Percentiles rank a stretch among this genome's conserved stretches.
These are phyloP conservation scores for Polypedilum pembai DNA, from an alignment of 1,140 invertebrate species.

Conservation along the genomic window DNA sequence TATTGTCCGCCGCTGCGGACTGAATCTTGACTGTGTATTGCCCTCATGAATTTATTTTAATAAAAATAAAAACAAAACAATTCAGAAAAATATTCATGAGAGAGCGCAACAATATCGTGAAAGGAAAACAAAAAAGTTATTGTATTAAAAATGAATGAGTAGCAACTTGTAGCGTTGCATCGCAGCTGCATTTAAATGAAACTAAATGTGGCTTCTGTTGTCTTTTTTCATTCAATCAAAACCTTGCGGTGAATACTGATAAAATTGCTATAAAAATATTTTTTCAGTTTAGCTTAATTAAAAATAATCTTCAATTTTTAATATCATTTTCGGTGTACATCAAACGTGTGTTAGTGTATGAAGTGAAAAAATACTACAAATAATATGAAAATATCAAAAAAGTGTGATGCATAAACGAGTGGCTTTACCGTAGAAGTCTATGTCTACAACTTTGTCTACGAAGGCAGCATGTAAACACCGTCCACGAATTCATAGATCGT, in stretches of 20 bases:
- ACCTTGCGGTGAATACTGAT: background rate
- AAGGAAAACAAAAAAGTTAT: background rate
- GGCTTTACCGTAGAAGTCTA: too few relatives aligned
- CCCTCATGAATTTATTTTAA: too few relatives aligned
- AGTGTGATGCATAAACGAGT: background rate
- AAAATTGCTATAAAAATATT: background rate
- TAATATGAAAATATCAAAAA: background rate
- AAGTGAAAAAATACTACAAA: background rate
- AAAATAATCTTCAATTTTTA: too few relatives aligned
- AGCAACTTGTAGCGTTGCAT: background rate
- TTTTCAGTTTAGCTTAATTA: too few relatives aligned
- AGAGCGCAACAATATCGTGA: background rate
- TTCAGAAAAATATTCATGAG: slow-evolving; percentile 2
- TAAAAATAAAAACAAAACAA: background rate
- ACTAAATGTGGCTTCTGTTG: background rate
- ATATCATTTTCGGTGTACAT: too few relatives aligned
- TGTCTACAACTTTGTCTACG: too few relatives aligned
- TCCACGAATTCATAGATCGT: too few relatives aligned
- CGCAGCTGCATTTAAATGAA: slow-evolving; percentile 11
- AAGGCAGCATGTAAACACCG: too few relatives aligned
- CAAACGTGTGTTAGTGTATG: background rate
- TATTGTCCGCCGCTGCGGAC: too few relatives aligned
- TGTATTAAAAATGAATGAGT: slow-evolving; percentile 1
- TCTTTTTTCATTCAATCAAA: background rate
- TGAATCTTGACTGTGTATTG: too few relatives aligned